A percentile compares a stretch with the other conserved stretches of the same genome.
phyloP scores from a whole-genome alignment of 2,797 vertebrate species.

The Falco cherrug region DNA sequence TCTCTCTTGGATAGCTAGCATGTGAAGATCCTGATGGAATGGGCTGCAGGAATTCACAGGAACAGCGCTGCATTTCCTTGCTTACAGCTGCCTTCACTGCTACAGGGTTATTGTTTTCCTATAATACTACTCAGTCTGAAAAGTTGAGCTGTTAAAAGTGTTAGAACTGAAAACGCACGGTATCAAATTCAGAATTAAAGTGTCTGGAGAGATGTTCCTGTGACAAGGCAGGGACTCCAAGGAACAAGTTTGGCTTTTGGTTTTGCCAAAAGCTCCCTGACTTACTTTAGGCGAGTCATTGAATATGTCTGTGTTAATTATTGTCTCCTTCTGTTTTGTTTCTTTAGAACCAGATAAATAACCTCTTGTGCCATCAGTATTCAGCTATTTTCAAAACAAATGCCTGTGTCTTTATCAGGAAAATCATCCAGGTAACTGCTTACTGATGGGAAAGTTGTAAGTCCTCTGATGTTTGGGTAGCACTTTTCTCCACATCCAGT shows the following conservation, averaged over 20 bases:
- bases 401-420: background rate
- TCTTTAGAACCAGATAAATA: background rate
- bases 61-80: constrained; percentile 25
- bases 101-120: constrained; percentile 33
- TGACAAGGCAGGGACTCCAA: background rate
- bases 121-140: constrained; percentile 43
- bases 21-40: background rate
- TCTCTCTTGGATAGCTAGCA: constrained; percentile 46
- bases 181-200: background rate
- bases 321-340: background rate
- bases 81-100: constrained; percentile 37
- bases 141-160: constrained; percentile 41
- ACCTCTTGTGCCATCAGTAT: background rate
- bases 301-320: background rate
- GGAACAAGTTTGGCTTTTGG: background rate
- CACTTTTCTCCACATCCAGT: background rate
- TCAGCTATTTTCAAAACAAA: constrained; percentile 2
- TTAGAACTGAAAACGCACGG: background rate
- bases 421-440: background rate
- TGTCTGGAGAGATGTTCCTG: background rate
- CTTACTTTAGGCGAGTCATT: background rate
- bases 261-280: background rate
- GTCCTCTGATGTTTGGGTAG: background rate
- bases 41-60: constrained; percentile 39
- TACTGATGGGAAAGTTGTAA: background rate